Percentiles rank a stretch among this genome's conserved stretches.
These are phyloP conservation scores for Alexandromys fortis DNA, from an alignment of 2,113 vertebrate species.

Conservation along the genomic window DNA sequence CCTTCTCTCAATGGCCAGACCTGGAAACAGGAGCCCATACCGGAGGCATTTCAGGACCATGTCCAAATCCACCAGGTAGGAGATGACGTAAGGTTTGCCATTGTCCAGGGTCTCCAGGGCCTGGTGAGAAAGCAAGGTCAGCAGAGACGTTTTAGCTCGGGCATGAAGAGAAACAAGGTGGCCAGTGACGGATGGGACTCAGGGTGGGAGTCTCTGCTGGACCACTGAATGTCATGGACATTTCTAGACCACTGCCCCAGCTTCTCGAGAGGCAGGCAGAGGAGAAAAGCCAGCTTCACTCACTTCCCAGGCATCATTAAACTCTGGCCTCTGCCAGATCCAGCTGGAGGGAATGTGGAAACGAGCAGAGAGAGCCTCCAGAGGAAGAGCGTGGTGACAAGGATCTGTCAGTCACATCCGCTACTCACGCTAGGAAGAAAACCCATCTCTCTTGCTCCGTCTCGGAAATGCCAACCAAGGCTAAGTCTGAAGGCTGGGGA, in stretches of 20 bases:
- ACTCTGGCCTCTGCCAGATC: neutral
- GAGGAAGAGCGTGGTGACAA: neutral
- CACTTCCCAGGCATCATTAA: neutral
- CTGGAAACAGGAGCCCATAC: constrained; percentile 79
- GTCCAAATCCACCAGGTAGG: constrained; percentile 93
- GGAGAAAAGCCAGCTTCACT: neutral
- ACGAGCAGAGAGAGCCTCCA: neutral
- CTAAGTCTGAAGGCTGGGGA: neutral
- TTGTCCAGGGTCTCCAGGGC: constrained; percentile 97
- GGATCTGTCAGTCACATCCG: accelerated
- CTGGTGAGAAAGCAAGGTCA: constrained; percentile 76
- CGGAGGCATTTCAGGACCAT: constrained; percentile 93
- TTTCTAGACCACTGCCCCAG: neutral
- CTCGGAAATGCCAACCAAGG: neutral
- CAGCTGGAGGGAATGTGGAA: neutral
- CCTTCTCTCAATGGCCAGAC: neutral
- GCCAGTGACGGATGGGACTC: neutral
- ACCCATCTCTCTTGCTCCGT: neutral
- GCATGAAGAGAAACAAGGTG: neutral
- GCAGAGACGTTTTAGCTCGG: neutral
- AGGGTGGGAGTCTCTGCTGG: neutral
- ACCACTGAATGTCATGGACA: neutral
- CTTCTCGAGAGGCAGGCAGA: neutral
- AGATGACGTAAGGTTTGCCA: constrained; percentile 93
- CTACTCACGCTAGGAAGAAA: neutral